Base-by-base conservation (phyloP, 2,888 invertebrate species). In the Drosophila longiperda region DNA sequence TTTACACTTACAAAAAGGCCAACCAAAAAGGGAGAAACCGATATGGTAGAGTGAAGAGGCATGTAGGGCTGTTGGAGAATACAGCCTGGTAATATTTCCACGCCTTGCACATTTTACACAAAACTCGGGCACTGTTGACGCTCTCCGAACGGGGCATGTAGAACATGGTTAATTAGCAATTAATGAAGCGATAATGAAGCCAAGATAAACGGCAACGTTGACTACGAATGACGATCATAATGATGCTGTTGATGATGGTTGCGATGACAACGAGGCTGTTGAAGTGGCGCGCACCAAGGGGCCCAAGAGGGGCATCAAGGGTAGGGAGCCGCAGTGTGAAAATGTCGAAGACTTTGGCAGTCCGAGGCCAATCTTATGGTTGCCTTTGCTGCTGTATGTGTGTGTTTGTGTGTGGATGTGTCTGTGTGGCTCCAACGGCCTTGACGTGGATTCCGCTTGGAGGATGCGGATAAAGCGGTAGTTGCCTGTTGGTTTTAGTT, bases 111-210 rank as follows among this genome's bases (percentile, higher is more conserved):
- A 87, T 82, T 83, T 83, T 81, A 81, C 73, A 81, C 68, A 83
- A 77, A 78, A 67, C 75, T 72, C 63, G 48, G 54, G 36, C 54
- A 29, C 66, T 42, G 61, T 53, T 52, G 64, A 58, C 45, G 38
- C 71, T 45, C 61, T 54, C 58, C 50, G 61, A 66, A 49, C 48
- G 54, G 73, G 73, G 52, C 90, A 87, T 91, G 91, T 90, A 89
- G 89, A 90, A 91, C 91, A 91, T 83, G 89, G 91, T 91, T 91
- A 91, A 91, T 91, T 91, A 91, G 91, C 91, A 91, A 91, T 91
- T 91, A 91, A 91, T 91, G 91, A 90, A 91, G 91, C 91, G 91
- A 91, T 91, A 91, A 91, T 91, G 90, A 91, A 90, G 85, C 82
- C 82, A 83, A 91, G 89, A 90, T 90, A 90, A 90, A 86, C 84